These are phyloP conservation scores for Drosophila aff. DNA, from an alignment of 1,140 invertebrate species.

Conservation along the genomic window DNA sequence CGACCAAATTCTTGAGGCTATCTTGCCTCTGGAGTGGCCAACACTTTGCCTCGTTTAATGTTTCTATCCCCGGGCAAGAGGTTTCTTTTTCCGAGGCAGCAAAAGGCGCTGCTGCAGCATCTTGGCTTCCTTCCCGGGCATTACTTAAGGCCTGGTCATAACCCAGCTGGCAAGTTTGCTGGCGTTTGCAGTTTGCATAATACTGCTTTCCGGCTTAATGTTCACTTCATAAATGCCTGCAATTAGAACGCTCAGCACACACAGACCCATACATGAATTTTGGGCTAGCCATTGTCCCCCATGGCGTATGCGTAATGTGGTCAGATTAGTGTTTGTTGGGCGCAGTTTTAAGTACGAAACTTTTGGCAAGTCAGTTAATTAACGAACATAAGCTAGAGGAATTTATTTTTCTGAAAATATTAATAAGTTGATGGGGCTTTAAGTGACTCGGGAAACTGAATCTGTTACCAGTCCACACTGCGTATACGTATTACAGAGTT, in stretches of 20 bases:
- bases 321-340: neutral
- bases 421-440: neutral
- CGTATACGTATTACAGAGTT: constrained; percentile 31
- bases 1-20: neutral
- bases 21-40: constrained; percentile 7
- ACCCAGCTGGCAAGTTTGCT: constrained; percentile 1
- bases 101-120: constrained; percentile 22
- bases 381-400: neutral
- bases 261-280: neutral
- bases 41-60: constrained; percentile 49
- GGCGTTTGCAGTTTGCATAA: constrained; percentile 27
- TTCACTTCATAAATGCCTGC: constrained; percentile 64
- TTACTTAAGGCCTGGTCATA: constrained; percentile 11
- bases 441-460: neutral
- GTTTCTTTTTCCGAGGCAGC: constrained; percentile 1
- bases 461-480: neutral
- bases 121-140: constrained; percentile 32
- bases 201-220: constrained; percentile 66
- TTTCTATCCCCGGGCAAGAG: constrained; percentile 63
- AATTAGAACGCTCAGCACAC: constrained; percentile 68
- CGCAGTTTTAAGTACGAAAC: constrained; percentile 15
- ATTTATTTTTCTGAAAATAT: neutral
- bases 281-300: constrained; percentile 13
- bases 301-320: constrained; percentile 68
- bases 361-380: neutral